Percentiles rank a stretch among this genome's conserved stretches.
Conservation (phyloP, 2,113 vertebrate species). For the Edolisoma coerulescens region DNA sequence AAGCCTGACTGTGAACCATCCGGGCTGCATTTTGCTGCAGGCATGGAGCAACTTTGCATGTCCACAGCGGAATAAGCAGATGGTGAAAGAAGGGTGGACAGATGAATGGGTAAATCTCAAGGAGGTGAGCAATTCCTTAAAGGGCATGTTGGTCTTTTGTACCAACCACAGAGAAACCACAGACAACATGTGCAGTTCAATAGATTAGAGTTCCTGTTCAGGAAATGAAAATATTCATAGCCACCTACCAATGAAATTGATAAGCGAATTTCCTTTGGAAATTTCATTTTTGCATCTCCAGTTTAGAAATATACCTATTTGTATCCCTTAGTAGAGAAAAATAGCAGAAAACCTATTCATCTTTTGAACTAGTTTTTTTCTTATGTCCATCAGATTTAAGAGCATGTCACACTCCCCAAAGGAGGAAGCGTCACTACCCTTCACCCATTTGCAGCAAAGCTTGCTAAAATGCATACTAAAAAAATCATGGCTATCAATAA, state of each 20-base stretch:
- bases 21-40: conserved; percentile 36
- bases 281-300: neutral
- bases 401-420: neutral
- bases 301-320: neutral
- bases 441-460: neutral
- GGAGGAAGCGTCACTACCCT: neutral
- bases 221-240: neutral
- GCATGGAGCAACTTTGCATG: conserved; percentile 41
- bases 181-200: neutral
- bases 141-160: conserved; percentile 7
- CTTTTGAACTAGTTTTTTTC: neutral
- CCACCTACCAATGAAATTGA: neutral
- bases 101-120: conserved; percentile 33
- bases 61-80: conserved; percentile 31
- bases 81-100: conserved; percentile 22
- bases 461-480: neutral
- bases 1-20: neutral
- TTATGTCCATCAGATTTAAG: neutral
- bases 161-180: neutral
- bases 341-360: neutral
- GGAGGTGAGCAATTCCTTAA: conserved; percentile 1
- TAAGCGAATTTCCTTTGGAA: neutral
- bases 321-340: neutral
- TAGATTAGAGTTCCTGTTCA: neutral
- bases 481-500: neutral